Evolutionary conservation across 2,888 invertebrate genomes (phyloP), one percentile per base, ranked within the genome.

Genomic region (Fabriciana adippe): DNA sequence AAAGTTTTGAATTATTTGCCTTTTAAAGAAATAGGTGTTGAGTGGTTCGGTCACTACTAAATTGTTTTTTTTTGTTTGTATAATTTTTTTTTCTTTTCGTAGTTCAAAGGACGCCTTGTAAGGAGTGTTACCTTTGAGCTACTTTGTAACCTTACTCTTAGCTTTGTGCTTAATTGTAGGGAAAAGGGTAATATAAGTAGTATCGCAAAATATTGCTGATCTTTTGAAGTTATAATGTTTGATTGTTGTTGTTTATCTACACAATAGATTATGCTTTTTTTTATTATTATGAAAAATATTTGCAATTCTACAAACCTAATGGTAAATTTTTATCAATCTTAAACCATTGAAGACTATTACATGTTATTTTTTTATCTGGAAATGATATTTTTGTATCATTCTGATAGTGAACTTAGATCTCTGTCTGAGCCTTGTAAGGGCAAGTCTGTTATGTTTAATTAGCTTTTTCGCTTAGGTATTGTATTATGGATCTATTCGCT

Each of bases 381-480:
- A 62, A 62, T 67, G 64, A 51, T 60, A 55, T 51, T 57, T 53
- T 60, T 61, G 31, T 71, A 59, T 71, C 66, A 50, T 67, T 69
- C 57, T 63, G 15, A 57, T 69, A 66, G 53, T 66, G 50, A 55
- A 64, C 62, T 67, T 71, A 66, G 73, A 73, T 73, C 73, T 73
- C 73, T 69, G 53, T 68, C 66, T 61, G 62, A 65, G 31, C 65
- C 69, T 56, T 55, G 54, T 55, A 41, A 50, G 68, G 71, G 66
- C 60, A 66, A 62, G 60, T 65, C 62, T 65, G 61, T 66, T 67
- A 67, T 70, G 55, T 64, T 66, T 64, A 70, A 55, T 66, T 60
- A 69, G 64, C 53, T 59, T 51, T 59, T 55, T 60, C 45, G 55
- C 50, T 61, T 60, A 59, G 60, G 47, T 60, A 68, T 60, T 66